Percentiles rank a stretch among this genome's conserved stretches.
phyloP scores from a whole-genome alignment of 2,113 vertebrate species.

The Ammospiza caudacuta region DNA sequence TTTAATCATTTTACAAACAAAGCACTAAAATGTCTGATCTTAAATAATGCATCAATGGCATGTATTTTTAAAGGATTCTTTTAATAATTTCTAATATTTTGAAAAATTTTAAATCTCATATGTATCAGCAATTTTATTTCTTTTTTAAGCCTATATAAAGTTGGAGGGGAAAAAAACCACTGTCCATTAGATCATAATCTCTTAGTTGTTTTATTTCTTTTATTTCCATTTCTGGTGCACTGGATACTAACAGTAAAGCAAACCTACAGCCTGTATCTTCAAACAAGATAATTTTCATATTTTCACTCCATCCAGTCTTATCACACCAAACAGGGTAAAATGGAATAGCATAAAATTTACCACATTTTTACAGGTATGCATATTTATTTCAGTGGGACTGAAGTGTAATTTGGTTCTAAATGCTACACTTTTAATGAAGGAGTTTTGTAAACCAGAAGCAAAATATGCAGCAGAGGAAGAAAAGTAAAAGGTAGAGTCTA shows the following conservation, averaged over 20 bases:
- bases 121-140: background rate
- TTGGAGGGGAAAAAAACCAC: background rate
- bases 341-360: background rate
- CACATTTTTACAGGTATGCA: background rate
- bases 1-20: background rate
- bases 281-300: background rate
- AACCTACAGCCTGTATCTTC: background rate
- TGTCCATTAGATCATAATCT: background rate
- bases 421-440: background rate
- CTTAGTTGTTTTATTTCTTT: background rate
- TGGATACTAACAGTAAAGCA: background rate
- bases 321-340: background rate
- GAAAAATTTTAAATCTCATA: background rate
- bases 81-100: background rate
- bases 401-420: background rate
- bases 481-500: background rate
- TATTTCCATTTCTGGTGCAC: background rate
- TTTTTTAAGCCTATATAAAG: background rate
- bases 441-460: background rate
- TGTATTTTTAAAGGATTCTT: background rate
- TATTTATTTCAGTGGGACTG: background rate
- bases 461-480: background rate
- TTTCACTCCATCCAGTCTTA: background rate
- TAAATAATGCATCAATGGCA: background rate
- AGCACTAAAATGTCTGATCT: background rate